Conservation (phyloP, 2,888 invertebrate species). For the Eueremaeus valkanovi region DNA sequence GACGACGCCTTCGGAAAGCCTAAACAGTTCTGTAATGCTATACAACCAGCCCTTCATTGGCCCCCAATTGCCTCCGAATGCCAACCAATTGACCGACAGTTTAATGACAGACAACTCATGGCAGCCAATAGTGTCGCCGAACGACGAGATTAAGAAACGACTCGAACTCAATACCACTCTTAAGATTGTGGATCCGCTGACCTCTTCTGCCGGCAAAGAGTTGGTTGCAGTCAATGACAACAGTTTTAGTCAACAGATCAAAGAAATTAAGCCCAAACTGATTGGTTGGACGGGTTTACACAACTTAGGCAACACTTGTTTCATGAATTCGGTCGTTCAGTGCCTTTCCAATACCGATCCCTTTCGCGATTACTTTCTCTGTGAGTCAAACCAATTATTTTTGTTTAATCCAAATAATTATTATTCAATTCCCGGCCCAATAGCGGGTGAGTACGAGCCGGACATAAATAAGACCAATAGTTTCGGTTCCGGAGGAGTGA, state of each 20-base stretch:
- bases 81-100: background rate
- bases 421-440: background rate
- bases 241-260: background rate
- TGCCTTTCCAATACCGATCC: slow-evolving; percentile 56
- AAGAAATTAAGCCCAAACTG: background rate
- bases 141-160: background rate
- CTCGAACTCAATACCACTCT: background rate
- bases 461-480: slow-evolving; percentile 57
- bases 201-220: slow-evolving; percentile 5
- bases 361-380: slow-evolving; percentile 56
- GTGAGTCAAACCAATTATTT: too few species aligned
- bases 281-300: slow-evolving; percentile 55
- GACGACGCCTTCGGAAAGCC: slow-evolving; percentile 42
- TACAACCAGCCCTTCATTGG: background rate
- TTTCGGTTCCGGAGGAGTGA: slow-evolving; percentile 55
- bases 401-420: background rate
- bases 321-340: slow-evolving; percentile 58
- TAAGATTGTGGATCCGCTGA: slow-evolving; percentile 48
- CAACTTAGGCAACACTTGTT: slow-evolving; percentile 58
- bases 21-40: background rate
- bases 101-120: background rate
- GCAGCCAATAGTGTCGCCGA: background rate
- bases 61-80: background rate
- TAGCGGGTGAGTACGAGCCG: slow-evolving; percentile 49
- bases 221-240: background rate